phyloP scores from a whole-genome alignment of 2,113 vertebrate genomes.

The Dasyurus viverrinus region DNA sequence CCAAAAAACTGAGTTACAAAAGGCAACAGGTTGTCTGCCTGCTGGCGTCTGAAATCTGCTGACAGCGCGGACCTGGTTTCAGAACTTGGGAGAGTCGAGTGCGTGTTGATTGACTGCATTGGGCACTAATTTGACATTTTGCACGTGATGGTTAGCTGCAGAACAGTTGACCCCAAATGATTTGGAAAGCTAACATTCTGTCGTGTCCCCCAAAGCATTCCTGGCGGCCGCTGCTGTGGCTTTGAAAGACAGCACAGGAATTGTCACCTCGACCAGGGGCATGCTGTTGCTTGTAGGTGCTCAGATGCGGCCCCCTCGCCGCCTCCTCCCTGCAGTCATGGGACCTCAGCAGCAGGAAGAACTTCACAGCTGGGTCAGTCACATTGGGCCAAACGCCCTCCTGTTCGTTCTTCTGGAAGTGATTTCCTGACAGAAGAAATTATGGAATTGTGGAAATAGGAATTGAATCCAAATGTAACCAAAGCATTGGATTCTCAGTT shows the following conservation, averaged over 20 bases:
- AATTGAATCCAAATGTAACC: constrained; percentile 48
- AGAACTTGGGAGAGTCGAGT: background rate
- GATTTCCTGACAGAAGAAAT: constrained; percentile 56
- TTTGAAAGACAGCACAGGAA: background rate
- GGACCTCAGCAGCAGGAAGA: too few relatives aligned
- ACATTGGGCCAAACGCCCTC: background rate
- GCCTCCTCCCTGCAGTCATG: background rate
- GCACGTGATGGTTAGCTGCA: background rate
- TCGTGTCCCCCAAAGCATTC: background rate
- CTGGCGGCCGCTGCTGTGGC: background rate
- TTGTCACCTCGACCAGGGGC: background rate
- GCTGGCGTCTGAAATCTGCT: background rate
- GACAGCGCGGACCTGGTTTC: background rate
- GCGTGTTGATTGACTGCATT: background rate
- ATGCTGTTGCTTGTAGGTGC: background rate
- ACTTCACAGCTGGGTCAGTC: background rate
- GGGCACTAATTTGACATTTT: background rate
- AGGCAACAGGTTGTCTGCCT: background rate
- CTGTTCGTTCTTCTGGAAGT: constrained; percentile 8
- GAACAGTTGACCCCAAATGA: background rate
- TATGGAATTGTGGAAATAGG: constrained; percentile 34
- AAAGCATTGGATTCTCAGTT: constrained; percentile 39
- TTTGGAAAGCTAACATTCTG: background rate
- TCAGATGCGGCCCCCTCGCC: background rate
- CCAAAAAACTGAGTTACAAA: background rate